These are phyloP conservation scores for Mugil cephalus DNA, from an alignment of 2,113 vertebrate genomes.

Conservation along the genomic window DNA sequence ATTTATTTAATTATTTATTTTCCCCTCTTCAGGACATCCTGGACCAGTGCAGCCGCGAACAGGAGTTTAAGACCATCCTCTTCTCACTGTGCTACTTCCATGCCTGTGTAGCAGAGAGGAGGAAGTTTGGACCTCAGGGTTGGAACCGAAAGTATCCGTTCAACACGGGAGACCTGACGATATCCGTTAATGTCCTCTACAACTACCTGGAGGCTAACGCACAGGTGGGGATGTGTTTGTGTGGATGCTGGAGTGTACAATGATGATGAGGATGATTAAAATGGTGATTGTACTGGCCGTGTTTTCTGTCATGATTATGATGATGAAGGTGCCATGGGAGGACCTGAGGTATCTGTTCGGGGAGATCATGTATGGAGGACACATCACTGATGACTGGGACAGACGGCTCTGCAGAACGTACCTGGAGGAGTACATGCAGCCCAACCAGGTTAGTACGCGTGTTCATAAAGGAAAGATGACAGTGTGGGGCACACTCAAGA, in stretches of 20 bases:
- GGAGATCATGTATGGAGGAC: slow-evolving; percentile 89
- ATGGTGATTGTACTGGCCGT: slow-evolving; percentile 2
- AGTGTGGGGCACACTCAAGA: background rate
- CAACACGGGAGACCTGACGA: slow-evolving; percentile 87
- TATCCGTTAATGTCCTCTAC: slow-evolving; percentile 87
- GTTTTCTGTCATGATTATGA: slow-evolving; percentile 19
- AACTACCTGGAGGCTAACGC: slow-evolving; percentile 89
- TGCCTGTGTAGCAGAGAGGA: slow-evolving; percentile 86
- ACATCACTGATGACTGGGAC: slow-evolving; percentile 90
- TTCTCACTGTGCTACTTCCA: slow-evolving; percentile 89
- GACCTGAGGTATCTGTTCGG: slow-evolving; percentile 88
- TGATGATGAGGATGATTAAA: background rate
- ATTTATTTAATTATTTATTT: background rate
- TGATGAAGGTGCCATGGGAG: slow-evolving; percentile 85
- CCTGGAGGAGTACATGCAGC: slow-evolving; percentile 89
- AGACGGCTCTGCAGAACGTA: slow-evolving; percentile 86
- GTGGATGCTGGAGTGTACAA: background rate
- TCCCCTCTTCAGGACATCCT: slow-evolving; percentile 80
- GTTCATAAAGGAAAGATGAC: background rate
- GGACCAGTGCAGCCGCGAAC: slow-evolving; percentile 86
- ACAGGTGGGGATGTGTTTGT: slow-evolving; percentile 76
- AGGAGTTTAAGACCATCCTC: slow-evolving; percentile 89
- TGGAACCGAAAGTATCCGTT: slow-evolving; percentile 90
- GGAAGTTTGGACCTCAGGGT: slow-evolving; percentile 87
- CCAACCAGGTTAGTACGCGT: slow-evolving; percentile 81